phyloP scores from a whole-genome alignment of 2,113 vertebrate genomes.

The Nothoprocta perdicaria region DNA sequence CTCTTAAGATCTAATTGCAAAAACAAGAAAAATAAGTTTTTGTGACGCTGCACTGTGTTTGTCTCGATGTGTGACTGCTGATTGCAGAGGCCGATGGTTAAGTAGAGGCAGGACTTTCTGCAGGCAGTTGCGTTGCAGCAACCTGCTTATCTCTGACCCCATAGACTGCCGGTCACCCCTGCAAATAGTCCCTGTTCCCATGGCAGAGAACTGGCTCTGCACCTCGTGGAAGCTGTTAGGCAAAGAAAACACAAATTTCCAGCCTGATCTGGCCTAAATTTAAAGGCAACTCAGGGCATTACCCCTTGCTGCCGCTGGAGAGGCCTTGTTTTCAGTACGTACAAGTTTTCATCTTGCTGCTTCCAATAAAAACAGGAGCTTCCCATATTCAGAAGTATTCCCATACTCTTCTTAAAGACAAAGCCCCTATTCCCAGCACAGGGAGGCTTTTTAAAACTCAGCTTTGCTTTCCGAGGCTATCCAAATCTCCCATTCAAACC shows the following conservation, averaged over 20 bases:
- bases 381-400: neutral
- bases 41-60: neutral
- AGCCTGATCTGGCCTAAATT: neutral
- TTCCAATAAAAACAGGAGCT: fast-evolving
- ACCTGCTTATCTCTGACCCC: neutral
- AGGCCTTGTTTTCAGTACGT: neutral
- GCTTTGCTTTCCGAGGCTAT: neutral
- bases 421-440: neutral
- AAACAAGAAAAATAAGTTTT: constrained; percentile 56
- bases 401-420: neutral
- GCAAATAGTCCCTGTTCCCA: neutral
- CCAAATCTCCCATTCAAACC: neutral
- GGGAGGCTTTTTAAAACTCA: neutral
- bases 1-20: constrained; percentile 53
- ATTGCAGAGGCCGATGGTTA: constrained; percentile 21
- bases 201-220: neutral
- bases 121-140: constrained; percentile 36
- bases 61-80: constrained; percentile 36
- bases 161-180: neutral
- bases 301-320: fast-evolving
- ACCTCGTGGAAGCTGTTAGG: neutral
- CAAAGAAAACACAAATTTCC: neutral
- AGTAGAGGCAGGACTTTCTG: neutral
- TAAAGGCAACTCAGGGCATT: neutral
- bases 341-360: neutral